Conservation (phyloP, 2,113 vertebrate species). For the Otolemur garnettii region DNA sequence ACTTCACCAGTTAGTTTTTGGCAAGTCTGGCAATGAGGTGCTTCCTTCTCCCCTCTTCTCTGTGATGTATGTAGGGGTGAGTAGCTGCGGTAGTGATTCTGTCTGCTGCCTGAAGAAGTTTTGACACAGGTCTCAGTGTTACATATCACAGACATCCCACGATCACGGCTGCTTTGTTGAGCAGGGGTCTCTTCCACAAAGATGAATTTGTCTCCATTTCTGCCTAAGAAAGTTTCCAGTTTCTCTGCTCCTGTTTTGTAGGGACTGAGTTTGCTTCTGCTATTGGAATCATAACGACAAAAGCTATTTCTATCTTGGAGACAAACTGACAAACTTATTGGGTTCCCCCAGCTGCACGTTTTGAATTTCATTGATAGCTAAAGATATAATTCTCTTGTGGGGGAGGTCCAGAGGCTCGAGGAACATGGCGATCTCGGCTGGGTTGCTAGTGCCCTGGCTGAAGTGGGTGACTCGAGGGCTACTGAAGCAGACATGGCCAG, state of each 20-base stretch:
- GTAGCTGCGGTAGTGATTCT: conserved; percentile 88
- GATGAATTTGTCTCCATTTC: conserved; percentile 84
- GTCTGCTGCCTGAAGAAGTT: conserved; percentile 85
- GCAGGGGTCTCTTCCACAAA: conserved; percentile 94
- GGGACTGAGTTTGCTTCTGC: conserved; percentile 92
- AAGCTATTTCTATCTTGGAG: conserved; percentile 91
- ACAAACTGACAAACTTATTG: conserved; percentile 98
- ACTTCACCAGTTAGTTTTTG: conserved; percentile 85
- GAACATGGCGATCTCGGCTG: conserved; percentile 93
- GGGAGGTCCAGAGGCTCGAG: conserved; percentile 93
- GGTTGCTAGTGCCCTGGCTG: conserved; percentile 94
- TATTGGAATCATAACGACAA: conserved; percentile 96
- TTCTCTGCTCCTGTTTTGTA: conserved; percentile 93
- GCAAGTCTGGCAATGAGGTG: conserved; percentile 92
- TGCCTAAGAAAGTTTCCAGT: conserved; percentile 91
- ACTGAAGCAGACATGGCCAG: conserved; percentile 91
- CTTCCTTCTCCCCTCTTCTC: conserved; percentile 93
- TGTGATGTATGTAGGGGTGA: conserved; percentile 95
- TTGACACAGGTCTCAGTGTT: conserved; percentile 94
- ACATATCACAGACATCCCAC: conserved; percentile 98
- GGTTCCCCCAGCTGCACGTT: conserved; percentile 93
- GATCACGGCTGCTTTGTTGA: conserved; percentile 99
- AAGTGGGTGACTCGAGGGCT: conserved; percentile 98
- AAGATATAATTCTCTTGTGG: conserved; percentile 91
- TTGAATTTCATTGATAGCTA: conserved; percentile 98